These are phyloP conservation scores for Zhuqinia jingwanae DNA, from an alignment of 2,888 invertebrate genomes.

Conservation along the genomic window DNA sequence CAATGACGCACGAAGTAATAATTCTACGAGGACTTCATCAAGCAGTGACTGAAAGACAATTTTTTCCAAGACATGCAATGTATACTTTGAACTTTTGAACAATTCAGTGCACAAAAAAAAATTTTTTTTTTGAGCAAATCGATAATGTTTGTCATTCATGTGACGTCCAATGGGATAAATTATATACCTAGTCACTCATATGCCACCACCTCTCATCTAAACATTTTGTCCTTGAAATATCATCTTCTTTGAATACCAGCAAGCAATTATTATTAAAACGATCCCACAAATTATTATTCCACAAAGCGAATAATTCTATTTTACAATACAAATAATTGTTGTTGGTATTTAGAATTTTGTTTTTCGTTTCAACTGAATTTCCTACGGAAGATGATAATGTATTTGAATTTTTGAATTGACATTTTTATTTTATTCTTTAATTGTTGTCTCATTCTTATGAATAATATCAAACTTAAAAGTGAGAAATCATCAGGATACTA, in stretches of 20 bases:
- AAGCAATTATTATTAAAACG: background rate
- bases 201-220: no score
- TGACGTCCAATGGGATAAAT: no score
- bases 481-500: slow-evolving; percentile 54
- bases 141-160: no score
- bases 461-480: slow-evolving; percentile 40
- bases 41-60: slow-evolving; percentile 19
- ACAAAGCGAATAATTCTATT: background rate
- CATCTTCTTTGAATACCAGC: background rate
- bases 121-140: background rate
- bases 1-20: slow-evolving; percentile 36
- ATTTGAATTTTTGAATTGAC: slow-evolving; percentile 28
- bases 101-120: background rate
- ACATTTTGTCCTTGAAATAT: background rate
- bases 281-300: background rate
- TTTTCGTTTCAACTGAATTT: background rate
- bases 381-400: background rate
- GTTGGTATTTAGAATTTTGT: no score
- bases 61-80: background rate
- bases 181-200: no score
- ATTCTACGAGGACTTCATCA: slow-evolving; percentile 31
- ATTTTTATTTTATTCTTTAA: slow-evolving; percentile 1
- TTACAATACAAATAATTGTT: background rate
- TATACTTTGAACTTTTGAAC: background rate
- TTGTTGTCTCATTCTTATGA: slow-evolving; percentile 13